These are phyloP conservation scores for Lepilemur ruficaudatus DNA, from an alignment of 2,797 vertebrate genomes.

Conservation along the genomic window DNA sequence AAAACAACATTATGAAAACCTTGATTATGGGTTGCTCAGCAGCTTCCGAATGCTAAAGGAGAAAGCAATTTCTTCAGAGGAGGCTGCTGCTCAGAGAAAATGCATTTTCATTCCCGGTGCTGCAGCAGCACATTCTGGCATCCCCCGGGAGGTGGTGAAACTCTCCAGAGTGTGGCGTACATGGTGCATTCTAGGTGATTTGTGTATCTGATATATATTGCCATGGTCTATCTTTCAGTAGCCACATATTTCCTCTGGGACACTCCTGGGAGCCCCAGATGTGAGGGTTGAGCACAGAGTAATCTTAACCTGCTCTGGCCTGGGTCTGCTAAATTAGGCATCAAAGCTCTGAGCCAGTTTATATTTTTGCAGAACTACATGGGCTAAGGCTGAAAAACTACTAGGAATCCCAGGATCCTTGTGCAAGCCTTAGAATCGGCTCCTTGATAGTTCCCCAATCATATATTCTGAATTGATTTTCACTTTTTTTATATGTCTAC, in stretches of 20 bases:
- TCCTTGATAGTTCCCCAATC: not conserved
- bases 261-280: not conserved
- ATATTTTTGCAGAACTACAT: not conserved
- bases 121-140: not conserved
- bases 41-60: conserved; percentile 74
- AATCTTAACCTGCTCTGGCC: not conserved
- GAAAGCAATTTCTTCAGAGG: conserved; percentile 64
- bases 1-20: conserved; percentile 80
- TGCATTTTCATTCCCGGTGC: conserved; percentile 64
- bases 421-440: not conserved
- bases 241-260: not conserved
- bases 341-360: not conserved
- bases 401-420: not conserved
- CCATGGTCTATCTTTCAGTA: not conserved
- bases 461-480: not conserved
- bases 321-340: not conserved
- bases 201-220: not conserved
- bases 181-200: not conserved
- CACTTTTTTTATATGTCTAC: not conserved
- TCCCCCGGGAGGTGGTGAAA: not conserved
- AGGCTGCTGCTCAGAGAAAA: conserved; percentile 71
- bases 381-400: not conserved
- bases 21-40: conserved; percentile 81
- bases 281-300: not conserved
- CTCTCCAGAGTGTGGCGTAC: not conserved